These are phyloP conservation scores for Selenia dentaria DNA, from an alignment of 2,888 invertebrate species.

Conservation along the genomic window DNA sequence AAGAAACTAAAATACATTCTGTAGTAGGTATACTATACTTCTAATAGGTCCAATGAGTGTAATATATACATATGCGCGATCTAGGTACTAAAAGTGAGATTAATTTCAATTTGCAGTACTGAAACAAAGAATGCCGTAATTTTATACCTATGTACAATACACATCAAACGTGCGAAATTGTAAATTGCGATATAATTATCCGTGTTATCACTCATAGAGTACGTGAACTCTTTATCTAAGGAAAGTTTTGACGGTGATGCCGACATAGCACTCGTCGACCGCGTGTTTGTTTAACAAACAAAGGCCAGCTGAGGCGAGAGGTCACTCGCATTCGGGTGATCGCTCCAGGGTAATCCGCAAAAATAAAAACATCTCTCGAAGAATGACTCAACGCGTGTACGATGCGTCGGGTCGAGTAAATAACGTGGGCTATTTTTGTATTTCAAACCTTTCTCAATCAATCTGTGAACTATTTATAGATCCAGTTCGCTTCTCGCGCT, in stretches of 20 bases:
- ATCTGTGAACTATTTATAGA: slow-evolving; percentile 4
- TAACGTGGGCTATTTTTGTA: slow-evolving; percentile 3
- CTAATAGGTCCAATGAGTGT: no score
- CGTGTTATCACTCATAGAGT: slow-evolving; percentile 2
- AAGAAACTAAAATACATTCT: slow-evolving; percentile 10
- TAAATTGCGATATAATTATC: neutral
- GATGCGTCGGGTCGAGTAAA: slow-evolving; percentile 5
- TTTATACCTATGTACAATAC: no score
- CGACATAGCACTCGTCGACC: neutral
- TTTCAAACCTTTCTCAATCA: slow-evolving; percentile 8
- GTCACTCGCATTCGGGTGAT: slow-evolving; percentile 6
- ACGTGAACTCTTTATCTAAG: slow-evolving; percentile 7
- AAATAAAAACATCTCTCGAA: slow-evolving; percentile 3
- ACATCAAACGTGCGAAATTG: no score
- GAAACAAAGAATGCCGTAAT: no score
- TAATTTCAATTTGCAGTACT: no score
- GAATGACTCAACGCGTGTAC: slow-evolving; percentile 6
- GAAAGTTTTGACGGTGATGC: slow-evolving; percentile 6
- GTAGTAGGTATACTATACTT: no score
- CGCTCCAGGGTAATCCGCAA: slow-evolving; percentile 8
- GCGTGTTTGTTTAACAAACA: slow-evolving; percentile 12
- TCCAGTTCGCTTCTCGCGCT: neutral
- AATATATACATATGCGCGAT: no score
- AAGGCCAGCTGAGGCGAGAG: slow-evolving; percentile 4
- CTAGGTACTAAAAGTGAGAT: no score